Conservation (phyloP, 2,113 vertebrate genomes). For the Trichomycterus rosablanca region DNA sequence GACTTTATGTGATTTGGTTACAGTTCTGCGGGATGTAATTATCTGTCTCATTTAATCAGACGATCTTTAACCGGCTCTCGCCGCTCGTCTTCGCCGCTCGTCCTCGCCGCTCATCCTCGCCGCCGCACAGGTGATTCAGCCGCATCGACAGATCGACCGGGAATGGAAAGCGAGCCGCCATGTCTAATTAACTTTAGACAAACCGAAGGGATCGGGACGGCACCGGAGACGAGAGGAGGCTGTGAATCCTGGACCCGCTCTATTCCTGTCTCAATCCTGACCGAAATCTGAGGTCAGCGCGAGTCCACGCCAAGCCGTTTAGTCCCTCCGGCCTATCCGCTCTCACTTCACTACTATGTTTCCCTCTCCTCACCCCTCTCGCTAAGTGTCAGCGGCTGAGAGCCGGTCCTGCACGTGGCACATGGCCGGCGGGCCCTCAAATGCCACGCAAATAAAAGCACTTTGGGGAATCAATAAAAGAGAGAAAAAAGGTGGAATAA, state of each 20-base stretch:
- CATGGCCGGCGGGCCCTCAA: conserved; percentile 1
- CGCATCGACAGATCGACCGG: not conserved
- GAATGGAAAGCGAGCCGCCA: not conserved
- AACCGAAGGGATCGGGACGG: not conserved
- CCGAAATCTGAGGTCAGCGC: conserved; percentile 14
- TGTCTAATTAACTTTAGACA: conserved; percentile 15
- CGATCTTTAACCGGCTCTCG: conserved; percentile 13
- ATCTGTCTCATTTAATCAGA: conserved; percentile 30
- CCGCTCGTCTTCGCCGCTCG: not conserved
- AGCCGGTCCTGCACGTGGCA: conserved; percentile 15
- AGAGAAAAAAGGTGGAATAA: conserved; percentile 10
- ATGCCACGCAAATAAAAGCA: conserved; percentile 10
- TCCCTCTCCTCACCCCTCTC: conserved; percentile 1
- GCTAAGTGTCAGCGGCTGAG: conserved; percentile 10
- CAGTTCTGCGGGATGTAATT: conserved; percentile 20
- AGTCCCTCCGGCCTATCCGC: conserved; percentile 18
- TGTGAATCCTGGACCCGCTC: not conserved
- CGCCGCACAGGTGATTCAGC: conserved; percentile 11
- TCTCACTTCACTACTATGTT: conserved; percentile 28
- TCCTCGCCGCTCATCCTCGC: not conserved
- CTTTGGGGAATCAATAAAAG: conserved; percentile 21
- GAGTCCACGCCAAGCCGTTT: conserved; percentile 21
- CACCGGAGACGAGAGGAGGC: not conserved
- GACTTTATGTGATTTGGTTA: conserved; percentile 6
- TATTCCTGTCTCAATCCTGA: not conserved